Conservation (phyloP, 2,888 invertebrate species). For the Phrixothrix hirtus region DNA sequence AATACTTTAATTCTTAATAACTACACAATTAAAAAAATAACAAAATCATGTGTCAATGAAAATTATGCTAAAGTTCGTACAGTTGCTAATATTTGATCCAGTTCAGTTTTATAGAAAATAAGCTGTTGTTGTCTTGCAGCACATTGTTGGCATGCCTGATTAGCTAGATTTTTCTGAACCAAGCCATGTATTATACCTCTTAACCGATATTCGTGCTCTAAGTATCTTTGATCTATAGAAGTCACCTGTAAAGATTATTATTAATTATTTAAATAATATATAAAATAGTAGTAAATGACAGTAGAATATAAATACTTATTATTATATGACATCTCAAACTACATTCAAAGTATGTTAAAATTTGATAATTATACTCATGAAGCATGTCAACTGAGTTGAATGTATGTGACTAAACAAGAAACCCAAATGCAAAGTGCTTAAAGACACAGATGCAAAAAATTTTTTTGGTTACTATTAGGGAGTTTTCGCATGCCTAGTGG, state of each 20-base stretch:
- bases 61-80: slow-evolving; percentile 38
- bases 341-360: too few relatives aligned
- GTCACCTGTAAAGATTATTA: slow-evolving; percentile 47
- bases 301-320: too few relatives aligned
- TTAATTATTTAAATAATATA: not conserved
- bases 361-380: too few relatives aligned
- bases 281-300: not conserved
- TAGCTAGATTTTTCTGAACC: slow-evolving; percentile 51
- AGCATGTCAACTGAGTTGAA: too few relatives aligned
- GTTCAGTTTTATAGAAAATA: slow-evolving; percentile 54
- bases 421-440: too few relatives aligned
- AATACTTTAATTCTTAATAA: too few relatives aligned
- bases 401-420: too few relatives aligned
- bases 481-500: too few relatives aligned
- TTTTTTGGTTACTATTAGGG: too few relatives aligned
- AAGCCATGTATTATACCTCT: slow-evolving; percentile 56
- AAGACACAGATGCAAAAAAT: too few relatives aligned
- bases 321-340: too few relatives aligned
- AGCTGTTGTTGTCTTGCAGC: slow-evolving; percentile 53
- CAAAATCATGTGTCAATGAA: not conserved
- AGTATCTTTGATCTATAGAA: slow-evolving; percentile 56
- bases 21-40: too few relatives aligned
- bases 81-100: slow-evolving; percentile 55
- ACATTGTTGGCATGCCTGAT: slow-evolving; percentile 53
- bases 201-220: slow-evolving; percentile 57